Evolutionary conservation across 2,888 invertebrate species (phyloP).

Genomic region (Graphium colonna): DNA sequence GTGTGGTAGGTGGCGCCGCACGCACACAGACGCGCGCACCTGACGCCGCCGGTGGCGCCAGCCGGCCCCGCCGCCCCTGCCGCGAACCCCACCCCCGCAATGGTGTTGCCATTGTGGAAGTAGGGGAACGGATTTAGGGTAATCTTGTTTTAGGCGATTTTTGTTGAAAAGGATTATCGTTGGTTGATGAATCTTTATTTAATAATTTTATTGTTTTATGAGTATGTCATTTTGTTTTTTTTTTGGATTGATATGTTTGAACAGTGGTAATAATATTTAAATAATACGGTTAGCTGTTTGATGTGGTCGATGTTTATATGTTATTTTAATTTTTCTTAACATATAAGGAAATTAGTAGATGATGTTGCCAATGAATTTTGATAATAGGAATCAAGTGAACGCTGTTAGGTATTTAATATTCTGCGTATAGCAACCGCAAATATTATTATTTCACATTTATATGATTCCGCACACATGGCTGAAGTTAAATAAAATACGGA

Average conservation of each 20-base stretch:
- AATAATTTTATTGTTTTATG: neutral
- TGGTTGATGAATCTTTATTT: neutral
- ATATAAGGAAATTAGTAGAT: too few species aligned
- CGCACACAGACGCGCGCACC: slow-evolving; percentile 73
- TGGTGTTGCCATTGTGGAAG: slow-evolving; percentile 37
- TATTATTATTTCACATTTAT: slow-evolving; percentile 5
- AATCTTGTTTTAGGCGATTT: slow-evolving; percentile 16
- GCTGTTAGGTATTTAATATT: neutral
- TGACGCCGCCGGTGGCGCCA: slow-evolving; percentile 78
- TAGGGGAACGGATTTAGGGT: slow-evolving; percentile 31
- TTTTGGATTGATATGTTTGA: too few species aligned
- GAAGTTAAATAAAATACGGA: slow-evolving; percentile 14
- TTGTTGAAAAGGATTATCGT: neutral
- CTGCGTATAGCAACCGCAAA: neutral
- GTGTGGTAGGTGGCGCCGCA: slow-evolving; percentile 65
- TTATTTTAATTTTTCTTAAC: too few species aligned
- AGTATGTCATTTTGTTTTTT: too few species aligned
- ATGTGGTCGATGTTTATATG: too few species aligned
- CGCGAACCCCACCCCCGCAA: slow-evolving; percentile 33
- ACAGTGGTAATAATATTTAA: too few species aligned
- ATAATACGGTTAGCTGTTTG: too few species aligned
- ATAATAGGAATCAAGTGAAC: neutral
- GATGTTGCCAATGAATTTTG: too few species aligned
- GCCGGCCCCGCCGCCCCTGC: slow-evolving; percentile 41
- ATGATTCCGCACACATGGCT: slow-evolving; percentile 3